These are phyloP conservation scores for Mesitornis unicolor DNA, from an alignment of 2,113 vertebrate species.

Conservation along the genomic window DNA sequence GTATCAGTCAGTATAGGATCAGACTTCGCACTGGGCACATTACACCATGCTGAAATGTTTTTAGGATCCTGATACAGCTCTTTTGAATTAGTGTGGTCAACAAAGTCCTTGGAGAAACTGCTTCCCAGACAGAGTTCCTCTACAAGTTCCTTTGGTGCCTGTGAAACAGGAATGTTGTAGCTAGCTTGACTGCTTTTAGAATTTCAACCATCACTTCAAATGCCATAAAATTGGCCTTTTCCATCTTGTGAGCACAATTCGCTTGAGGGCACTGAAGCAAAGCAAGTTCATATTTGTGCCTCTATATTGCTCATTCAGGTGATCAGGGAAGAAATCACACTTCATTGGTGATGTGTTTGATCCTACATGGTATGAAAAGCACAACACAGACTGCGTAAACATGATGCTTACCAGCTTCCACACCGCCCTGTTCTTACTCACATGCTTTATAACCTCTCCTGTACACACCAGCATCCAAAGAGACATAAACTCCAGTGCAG, in stretches of 20 bases:
- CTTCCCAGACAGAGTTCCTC: neutral
- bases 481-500: neutral
- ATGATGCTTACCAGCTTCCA: neutral
- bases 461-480: neutral
- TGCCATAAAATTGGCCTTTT: slow-evolving; percentile 30
- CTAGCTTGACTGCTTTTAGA: neutral
- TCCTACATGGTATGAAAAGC: neutral
- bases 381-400: neutral
- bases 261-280: slow-evolving; percentile 18
- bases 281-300: slow-evolving; percentile 25
- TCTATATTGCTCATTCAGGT: slow-evolving; percentile 25
- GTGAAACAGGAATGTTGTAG: neutral
- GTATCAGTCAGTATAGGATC: neutral
- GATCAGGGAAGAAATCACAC: neutral
- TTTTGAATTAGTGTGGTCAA: neutral
- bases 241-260: neutral
- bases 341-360: neutral
- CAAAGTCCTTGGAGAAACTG: neutral
- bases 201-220: slow-evolving; percentile 4
- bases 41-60: neutral
- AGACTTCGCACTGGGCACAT: neutral
- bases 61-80: neutral
- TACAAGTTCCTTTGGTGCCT: neutral
- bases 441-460: neutral
- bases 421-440: neutral